phyloP scores from a whole-genome alignment of 2,888 invertebrate genomes.

The Caenorhabditis becei region DNA sequence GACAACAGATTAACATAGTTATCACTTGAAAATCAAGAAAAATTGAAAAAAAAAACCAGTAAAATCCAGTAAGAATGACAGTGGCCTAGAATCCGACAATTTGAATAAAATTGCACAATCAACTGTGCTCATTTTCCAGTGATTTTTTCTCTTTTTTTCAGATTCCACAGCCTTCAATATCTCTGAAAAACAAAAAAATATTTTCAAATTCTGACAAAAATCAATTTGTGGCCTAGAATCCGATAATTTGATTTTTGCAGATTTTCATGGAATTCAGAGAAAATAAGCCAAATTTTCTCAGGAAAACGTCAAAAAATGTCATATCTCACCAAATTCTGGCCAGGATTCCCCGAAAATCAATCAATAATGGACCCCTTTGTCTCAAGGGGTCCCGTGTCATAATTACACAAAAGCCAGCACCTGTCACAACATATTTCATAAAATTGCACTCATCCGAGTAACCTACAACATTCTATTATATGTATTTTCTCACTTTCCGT shows the following conservation, averaged over 20 bases:
- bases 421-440: conserved; percentile 5
- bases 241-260: neutral
- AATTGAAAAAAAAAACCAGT: no score
- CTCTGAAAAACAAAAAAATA: neutral
- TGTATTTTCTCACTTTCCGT: no score
- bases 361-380: neutral
- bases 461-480: no score
- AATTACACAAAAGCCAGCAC: neutral
- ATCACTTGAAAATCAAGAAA: no score
- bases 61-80: no score
- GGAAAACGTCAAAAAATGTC: neutral
- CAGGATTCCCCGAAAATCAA: neutral
- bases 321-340: neutral
- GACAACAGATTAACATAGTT: no score
- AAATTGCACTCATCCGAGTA: neutral
- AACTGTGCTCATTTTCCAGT: neutral
- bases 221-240: no score
- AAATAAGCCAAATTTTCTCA: neutral
- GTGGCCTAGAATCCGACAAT: neutral
- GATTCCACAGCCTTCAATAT: no score
- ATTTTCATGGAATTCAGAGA: neutral
- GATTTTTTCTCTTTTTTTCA: neutral
- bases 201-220: neutral
- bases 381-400: neutral
- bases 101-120: no score